These are phyloP conservation scores for Orchestia grillus DNA, from an alignment of 1,140 invertebrate genomes.

Conservation along the genomic window DNA sequence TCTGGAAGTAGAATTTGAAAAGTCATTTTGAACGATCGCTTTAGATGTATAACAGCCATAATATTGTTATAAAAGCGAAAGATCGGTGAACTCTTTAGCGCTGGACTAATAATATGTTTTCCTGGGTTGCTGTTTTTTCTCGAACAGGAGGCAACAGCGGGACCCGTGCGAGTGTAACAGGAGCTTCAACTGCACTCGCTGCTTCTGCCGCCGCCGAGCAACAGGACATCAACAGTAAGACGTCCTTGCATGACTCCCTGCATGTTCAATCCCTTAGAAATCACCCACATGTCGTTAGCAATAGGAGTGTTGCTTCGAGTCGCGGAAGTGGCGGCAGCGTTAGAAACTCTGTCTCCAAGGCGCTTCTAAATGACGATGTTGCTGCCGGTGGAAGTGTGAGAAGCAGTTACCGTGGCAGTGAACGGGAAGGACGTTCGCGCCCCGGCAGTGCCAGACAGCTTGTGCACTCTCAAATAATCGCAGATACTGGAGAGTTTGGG, in stretches of 20 bases:
- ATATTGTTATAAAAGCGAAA: too few species aligned
- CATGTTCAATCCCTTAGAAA: not conserved
- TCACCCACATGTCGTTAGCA: not conserved
- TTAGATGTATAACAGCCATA: too few species aligned
- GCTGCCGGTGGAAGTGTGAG: not conserved
- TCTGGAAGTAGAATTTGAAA: too few species aligned
- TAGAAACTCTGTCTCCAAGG: not conserved
- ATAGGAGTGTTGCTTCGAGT: not conserved
- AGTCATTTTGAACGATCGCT: too few species aligned
- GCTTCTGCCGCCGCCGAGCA: not conserved
- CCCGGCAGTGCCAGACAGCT: not conserved
- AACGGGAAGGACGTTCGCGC: not conserved
- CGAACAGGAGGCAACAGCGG: constrained; percentile 60
- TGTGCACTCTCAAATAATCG: not conserved
- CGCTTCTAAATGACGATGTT: not conserved
- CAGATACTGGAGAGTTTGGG: not conserved
- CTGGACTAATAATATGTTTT: too few species aligned
- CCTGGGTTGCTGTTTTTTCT: not conserved
- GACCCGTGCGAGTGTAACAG: not conserved
- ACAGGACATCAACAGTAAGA: constrained; percentile 38
- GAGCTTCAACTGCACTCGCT: not conserved
- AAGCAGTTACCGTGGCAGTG: not conserved
- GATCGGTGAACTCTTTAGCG: too few species aligned
- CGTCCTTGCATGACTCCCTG: not conserved
- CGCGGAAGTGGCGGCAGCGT: not conserved